A percentile compares a stretch with the other conserved stretches of the same genome.
phyloP scores from a whole-genome alignment of 1,140 invertebrate species.

The Phymastichus coffea region DNA sequence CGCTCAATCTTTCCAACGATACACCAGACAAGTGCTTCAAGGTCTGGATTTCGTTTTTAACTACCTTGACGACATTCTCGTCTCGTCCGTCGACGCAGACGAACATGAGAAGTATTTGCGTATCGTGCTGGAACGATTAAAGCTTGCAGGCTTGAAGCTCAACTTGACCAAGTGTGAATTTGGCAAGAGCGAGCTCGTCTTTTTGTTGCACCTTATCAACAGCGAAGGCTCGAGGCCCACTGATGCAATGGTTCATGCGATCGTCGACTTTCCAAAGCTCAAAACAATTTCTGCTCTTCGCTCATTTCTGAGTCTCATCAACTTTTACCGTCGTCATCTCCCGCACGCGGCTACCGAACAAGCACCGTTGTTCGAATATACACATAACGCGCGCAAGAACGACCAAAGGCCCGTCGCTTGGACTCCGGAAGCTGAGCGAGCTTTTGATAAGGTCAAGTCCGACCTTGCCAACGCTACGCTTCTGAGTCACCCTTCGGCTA shows the following conservation, averaged over 20 bases:
- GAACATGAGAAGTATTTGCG: constrained; percentile 29
- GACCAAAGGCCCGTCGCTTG: no score
- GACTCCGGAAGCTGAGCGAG: background rate
- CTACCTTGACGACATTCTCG: constrained; percentile 42
- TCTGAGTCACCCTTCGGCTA: background rate
- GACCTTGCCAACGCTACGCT: background rate
- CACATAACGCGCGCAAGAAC: background rate
- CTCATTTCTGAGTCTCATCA: no score
- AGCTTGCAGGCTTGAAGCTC: no score
- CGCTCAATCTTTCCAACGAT: no score
- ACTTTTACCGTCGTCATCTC: background rate
- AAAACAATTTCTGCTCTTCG: background rate
- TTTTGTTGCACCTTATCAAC: no score
- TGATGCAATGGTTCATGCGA: background rate
- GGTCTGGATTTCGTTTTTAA: no score
- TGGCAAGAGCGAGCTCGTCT: no score
- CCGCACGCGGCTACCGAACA: no score
- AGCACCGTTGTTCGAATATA: no score
- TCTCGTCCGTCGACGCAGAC: constrained; percentile 28
- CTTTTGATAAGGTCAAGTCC: background rate
- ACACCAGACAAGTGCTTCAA: no score
- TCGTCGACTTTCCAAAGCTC: background rate
- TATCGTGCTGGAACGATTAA: constrained; percentile 31
- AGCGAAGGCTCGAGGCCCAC: no score
- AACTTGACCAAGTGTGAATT: no score